These are phyloP conservation scores for Microcebus griseorufus DNA, from an alignment of 2,113 vertebrate species.

Conservation along the genomic window DNA sequence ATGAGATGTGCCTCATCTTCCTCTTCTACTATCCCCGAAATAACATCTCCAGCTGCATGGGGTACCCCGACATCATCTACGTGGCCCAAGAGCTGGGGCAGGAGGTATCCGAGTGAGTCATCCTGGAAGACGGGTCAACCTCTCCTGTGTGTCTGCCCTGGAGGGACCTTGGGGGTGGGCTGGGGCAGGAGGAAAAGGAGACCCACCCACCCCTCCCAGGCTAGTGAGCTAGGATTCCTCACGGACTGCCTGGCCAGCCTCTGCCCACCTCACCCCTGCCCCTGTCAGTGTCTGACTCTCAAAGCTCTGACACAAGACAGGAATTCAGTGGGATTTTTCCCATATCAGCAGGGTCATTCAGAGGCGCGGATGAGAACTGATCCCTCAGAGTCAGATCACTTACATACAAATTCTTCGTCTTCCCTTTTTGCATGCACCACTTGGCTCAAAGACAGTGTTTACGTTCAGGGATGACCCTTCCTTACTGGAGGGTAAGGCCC, in stretches of 20 bases:
- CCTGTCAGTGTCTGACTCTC: background rate
- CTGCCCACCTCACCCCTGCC: too few relatives aligned
- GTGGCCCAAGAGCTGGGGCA: constrained; percentile 62
- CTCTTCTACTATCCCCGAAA: constrained; percentile 88
- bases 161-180: too few relatives aligned
- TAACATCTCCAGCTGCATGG: constrained; percentile 83
- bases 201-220: too few relatives aligned
- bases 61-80: constrained; percentile 76
- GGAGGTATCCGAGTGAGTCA: constrained; percentile 79
- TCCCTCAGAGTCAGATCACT: background rate
- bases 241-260: too few relatives aligned
- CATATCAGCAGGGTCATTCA: background rate
- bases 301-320: background rate
- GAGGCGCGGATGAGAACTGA: background rate
- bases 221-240: background rate
- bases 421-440: background rate
- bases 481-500: background rate
- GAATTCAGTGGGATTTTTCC: background rate
- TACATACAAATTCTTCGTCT: background rate
- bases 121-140: background rate
- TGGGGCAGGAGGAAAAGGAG: background rate
- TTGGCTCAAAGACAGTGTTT: background rate
- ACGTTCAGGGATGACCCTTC: background rate
- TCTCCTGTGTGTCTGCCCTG: background rate
- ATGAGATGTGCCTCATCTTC: constrained; percentile 91